These are phyloP conservation scores for Diachasmimorpha longicaudata DNA, from an alignment of 1,140 invertebrate species.

Conservation along the genomic window DNA sequence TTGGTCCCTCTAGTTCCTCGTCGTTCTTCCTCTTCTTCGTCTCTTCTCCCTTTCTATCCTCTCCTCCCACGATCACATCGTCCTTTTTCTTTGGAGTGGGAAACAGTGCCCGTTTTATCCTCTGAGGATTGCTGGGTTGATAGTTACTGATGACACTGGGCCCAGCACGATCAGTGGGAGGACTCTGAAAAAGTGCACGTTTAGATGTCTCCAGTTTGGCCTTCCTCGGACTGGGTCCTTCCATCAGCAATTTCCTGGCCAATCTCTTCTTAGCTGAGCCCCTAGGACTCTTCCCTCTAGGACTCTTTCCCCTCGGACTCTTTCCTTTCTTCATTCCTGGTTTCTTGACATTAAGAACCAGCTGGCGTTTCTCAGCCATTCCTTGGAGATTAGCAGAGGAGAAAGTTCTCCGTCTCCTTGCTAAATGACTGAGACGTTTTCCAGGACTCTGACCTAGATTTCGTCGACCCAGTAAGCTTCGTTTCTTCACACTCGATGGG, in stretches of 20 bases:
- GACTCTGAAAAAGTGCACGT: slow-evolving; percentile 71
- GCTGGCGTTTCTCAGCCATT: slow-evolving; percentile 48
- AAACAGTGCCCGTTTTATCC: slow-evolving; percentile 68
- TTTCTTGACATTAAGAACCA: slow-evolving; percentile 52
- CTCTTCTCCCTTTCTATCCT: slow-evolving; percentile 11
- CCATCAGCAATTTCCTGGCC: slow-evolving; percentile 40
- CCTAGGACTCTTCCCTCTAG: slow-evolving; percentile 49
- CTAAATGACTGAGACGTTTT: slow-evolving; percentile 70
- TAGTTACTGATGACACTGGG: slow-evolving; percentile 42
- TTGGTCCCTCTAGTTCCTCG: slow-evolving; percentile 60
- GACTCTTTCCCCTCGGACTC: slow-evolving; percentile 49
- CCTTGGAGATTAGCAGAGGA: slow-evolving; percentile 64
- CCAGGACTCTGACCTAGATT: slow-evolving; percentile 70
- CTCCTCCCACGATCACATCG: slow-evolving; percentile 23
- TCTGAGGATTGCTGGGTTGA: slow-evolving; percentile 43
- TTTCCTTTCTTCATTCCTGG: slow-evolving; percentile 47
- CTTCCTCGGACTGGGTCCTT: slow-evolving; percentile 48
- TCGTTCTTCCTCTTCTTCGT: slow-evolving; percentile 63
- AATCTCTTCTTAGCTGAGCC: slow-evolving; percentile 54
- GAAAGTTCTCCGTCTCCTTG: slow-evolving; percentile 69
- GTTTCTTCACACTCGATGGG: slow-evolving; percentile 65
- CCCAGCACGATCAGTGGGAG: slow-evolving; percentile 53
- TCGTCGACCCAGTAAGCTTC: slow-evolving; percentile 62
- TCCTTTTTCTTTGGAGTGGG: slow-evolving; percentile 60
- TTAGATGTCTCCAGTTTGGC: slow-evolving; percentile 63